Conservation (phyloP, 2,797 vertebrate genomes). For the Thunnus albacares region DNA sequence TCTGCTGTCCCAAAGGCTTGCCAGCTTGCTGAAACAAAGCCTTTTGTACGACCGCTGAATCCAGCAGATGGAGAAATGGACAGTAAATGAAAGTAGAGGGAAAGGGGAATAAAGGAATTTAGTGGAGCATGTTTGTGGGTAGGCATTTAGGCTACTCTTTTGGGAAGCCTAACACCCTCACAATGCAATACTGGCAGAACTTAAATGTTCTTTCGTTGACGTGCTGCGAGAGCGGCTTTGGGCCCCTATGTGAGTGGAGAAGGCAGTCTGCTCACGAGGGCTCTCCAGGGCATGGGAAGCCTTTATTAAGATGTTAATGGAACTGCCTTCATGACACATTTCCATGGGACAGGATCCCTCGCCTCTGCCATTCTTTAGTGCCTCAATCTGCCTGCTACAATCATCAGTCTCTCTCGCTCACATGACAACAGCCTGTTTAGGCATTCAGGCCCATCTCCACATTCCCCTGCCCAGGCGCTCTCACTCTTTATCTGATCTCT, state of each 20-base stretch:
- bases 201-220: conserved; percentile 73
- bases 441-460: conserved; percentile 72
- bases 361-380: conserved; percentile 74
- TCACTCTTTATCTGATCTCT: conserved; percentile 78
- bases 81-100: conserved; percentile 83
- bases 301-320: conserved; percentile 90
- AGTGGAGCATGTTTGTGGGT: conserved; percentile 78
- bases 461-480: conserved; percentile 60
- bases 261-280: conserved; percentile 73
- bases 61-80: conserved; percentile 86
- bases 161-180: conserved; percentile 80
- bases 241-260: conserved; percentile 61
- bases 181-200: conserved; percentile 77
- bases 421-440: conserved; percentile 75
- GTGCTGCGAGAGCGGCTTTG: conserved; percentile 67
- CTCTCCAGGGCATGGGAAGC: conserved; percentile 80
- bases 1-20: conserved; percentile 66
- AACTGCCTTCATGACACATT: conserved; percentile 87
- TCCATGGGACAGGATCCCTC: conserved; percentile 79
- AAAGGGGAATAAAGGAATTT: conserved; percentile 80
- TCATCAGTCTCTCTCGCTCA: conserved; percentile 76
- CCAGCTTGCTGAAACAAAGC: conserved; percentile 85
- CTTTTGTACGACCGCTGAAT: conserved; percentile 82
- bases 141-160: conserved; percentile 76
- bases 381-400: conserved; percentile 72